A percentile compares a stretch with the other conserved stretches of the same genome.
phyloP scores from a whole-genome alignment of 2,797 vertebrate species.

The Mormyrus proboscirostris region DNA sequence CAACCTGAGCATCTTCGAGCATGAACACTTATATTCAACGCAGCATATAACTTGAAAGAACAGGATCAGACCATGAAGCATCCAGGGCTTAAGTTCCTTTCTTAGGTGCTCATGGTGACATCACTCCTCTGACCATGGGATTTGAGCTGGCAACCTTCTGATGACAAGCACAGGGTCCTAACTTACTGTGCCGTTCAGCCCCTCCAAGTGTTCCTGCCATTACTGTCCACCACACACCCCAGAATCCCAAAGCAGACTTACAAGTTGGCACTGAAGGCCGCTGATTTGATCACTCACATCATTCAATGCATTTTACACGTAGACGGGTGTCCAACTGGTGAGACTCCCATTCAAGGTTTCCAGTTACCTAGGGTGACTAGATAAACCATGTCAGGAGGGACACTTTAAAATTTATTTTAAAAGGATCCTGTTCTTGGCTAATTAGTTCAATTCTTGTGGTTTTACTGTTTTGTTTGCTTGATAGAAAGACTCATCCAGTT shows the following conservation, averaged over 20 bases:
- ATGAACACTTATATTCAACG: not conserved
- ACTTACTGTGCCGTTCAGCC: not conserved
- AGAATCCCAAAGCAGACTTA: slow-evolving; percentile 7
- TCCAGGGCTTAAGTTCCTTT: not conserved
- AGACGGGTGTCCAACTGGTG: slow-evolving; percentile 9
- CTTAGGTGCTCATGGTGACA: not conserved
- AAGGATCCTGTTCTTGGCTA: not conserved
- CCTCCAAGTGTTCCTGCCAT: slow-evolving; percentile 18
- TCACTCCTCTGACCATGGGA: not conserved
- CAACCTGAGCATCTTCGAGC: not conserved
- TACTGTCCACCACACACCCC: slow-evolving; percentile 26
- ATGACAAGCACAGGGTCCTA: not conserved
- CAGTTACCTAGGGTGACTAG: slow-evolving; percentile 10
- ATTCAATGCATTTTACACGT: slow-evolving; percentile 35
- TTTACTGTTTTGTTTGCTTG: not conserved
- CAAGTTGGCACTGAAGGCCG: slow-evolving; percentile 24
- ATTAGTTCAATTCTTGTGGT: not conserved
- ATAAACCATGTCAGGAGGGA: not conserved
- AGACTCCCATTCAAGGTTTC: slow-evolving; percentile 20
- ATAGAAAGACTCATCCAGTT: not conserved
- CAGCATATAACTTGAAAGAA: not conserved
- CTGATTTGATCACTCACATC: slow-evolving; percentile 41
- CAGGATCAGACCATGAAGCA: not conserved
- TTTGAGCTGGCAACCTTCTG: not conserved
- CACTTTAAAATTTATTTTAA: not conserved